Conservation (phyloP, 2,888 invertebrate species). For the Phengaris alcon region DNA sequence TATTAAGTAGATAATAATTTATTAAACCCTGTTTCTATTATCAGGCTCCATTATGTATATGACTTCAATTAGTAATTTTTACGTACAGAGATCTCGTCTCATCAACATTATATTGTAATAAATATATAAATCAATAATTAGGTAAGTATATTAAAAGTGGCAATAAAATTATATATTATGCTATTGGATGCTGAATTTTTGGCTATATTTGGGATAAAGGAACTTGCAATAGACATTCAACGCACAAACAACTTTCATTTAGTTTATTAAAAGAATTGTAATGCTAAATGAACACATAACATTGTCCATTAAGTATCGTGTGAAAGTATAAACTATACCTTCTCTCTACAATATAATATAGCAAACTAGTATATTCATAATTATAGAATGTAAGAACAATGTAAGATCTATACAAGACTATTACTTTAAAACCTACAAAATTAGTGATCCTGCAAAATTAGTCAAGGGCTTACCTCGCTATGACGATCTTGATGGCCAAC, state of each 20-base stretch:
- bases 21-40: too few relatives aligned
- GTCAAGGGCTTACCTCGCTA: too few relatives aligned
- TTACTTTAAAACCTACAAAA: too few relatives aligned
- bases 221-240: background rate
- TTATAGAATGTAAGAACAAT: too few relatives aligned
- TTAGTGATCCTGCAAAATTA: too few relatives aligned
- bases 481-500: too few relatives aligned
- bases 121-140: background rate
- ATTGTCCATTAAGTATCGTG: background rate
- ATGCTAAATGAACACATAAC: constrained; percentile 14
- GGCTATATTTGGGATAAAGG: background rate
- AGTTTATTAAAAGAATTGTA: background rate
- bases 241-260: constrained; percentile 3
- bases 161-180: background rate
- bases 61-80: too few relatives aligned
- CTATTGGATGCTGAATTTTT: background rate
- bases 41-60: too few relatives aligned
- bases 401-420: too few relatives aligned
- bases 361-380: background rate
- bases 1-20: too few relatives aligned
- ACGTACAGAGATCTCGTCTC: too few relatives aligned
- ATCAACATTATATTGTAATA: background rate
- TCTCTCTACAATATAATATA: too few relatives aligned
- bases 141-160: background rate
- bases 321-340: constrained; percentile 1